Evolutionary conservation across 2,888 invertebrate genomes (phyloP), one percentile per base, ranked within the genome.

Genomic region (Ganaspis brasiliensis): DNA sequence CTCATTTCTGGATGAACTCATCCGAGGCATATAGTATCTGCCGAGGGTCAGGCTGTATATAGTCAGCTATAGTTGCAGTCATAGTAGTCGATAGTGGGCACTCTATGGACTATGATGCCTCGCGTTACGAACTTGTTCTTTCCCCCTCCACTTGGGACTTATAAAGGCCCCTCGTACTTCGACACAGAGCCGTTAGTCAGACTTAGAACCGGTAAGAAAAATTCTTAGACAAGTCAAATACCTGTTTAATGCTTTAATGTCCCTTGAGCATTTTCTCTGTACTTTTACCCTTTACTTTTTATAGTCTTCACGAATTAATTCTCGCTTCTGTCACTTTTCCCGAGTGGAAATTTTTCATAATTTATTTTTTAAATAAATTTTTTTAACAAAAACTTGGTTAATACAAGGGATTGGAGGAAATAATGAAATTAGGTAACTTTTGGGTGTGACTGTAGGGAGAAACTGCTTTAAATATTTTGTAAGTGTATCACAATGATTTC

Each of bases 111-210:
- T 56, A 24, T 56, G 24, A 56, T 56, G 56, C 56, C 24, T 56
- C 26, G 26, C 56, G 12, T 63, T 63, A 40, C 63, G 21, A 63
- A 63, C 63, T 63, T 37, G 63, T 63, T 63, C 56, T 63, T 40
- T 63, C 63, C 63, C 63, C 63, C 21, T 21, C 63, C 35, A 21
- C 14, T 40, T 8, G 61, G 61, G 16, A 37, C 37, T 35, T 21
- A 67, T 67, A 45, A n/a, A 67, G 63, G 63, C 63, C 63, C 63
- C 40, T 45, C 40, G 40, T 24, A 67, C 63, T 67, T 73, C 80
- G 73, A 76, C 73, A 75, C 73, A 63, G 73, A 74, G 78, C 80
- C 80, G 80, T 80, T 80, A 76, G 76, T 72, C 78, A 78, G 73
- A 73, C 59, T 74, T 74, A 49, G 76, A 76, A 78, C 80, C 76